Evolutionary conservation across 1,140 invertebrate species (phyloP).

Genomic region (Sycophaga agraensis): DNA sequence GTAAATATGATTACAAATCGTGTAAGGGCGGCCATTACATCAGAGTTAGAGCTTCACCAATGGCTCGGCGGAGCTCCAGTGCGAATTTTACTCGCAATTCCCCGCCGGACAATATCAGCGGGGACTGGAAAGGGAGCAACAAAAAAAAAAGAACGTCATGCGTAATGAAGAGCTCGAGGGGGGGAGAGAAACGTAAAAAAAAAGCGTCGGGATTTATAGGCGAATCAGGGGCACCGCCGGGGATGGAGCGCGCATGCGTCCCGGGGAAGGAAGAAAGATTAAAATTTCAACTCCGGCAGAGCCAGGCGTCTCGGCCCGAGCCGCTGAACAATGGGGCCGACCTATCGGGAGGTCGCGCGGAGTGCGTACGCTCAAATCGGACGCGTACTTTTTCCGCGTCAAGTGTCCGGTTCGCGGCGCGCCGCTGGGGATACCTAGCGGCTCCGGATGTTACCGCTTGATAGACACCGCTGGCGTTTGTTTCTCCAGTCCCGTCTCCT

Average conservation of each 20-base stretch:
- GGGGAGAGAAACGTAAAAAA: conserved; percentile 16
- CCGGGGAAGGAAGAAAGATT: conserved; percentile 7
- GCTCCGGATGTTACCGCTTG: no score
- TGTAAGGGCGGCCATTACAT: background rate
- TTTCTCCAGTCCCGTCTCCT: no score
- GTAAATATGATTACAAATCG: conserved; percentile 20
- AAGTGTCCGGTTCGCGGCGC: no score
- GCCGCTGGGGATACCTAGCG: no score
- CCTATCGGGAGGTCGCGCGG: no score
- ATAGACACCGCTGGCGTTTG: no score
- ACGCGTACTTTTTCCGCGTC: no score
- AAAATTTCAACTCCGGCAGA: conserved; percentile 21
- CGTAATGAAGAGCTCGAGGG: conserved; percentile 10
- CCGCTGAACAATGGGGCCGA: no score
- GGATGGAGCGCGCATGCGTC: background rate
- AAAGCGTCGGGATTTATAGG: conserved; percentile 18
- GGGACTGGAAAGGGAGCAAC: background rate
- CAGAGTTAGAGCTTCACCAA: background rate
- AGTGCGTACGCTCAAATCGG: no score
- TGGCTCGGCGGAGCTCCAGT: no score
- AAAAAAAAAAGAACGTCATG: background rate
- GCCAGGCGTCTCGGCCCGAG: no score
- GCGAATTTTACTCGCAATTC: background rate
- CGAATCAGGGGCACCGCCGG: background rate
- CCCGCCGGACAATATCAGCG: background rate